A percentile compares a stretch with the other conserved stretches of the same genome.
Evolutionary conservation across 2,888 invertebrate genomes (phyloP).

Genomic region (Anthophora plumipes): DNA sequence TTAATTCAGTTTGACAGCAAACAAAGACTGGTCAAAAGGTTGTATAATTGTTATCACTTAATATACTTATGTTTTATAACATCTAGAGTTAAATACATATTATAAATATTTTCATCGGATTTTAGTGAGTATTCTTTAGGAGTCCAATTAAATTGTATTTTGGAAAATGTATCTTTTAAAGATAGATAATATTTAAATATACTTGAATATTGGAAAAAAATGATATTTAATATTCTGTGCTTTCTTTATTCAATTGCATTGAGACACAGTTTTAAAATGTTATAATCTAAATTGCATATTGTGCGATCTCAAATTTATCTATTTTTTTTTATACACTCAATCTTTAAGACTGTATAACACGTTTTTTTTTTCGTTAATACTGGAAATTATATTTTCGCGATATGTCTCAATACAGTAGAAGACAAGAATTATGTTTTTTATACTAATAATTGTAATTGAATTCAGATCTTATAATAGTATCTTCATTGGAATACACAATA

Average conservation of each 20-base stretch:
- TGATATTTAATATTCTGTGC: constrained; percentile 31
- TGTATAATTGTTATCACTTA: constrained; percentile 53
- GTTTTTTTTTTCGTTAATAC: constrained; percentile 12
- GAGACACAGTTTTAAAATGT: constrained; percentile 14
- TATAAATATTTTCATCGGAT: constrained; percentile 39
- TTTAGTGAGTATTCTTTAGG: constrained; percentile 29
- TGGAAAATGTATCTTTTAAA: constrained; percentile 47
- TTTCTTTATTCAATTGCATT: constrained; percentile 20
- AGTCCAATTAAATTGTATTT: constrained; percentile 19
- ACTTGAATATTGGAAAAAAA: constrained; percentile 25
- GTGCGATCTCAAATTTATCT: constrained; percentile 25
- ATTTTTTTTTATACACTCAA: constrained; percentile 23
- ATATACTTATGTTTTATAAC: constrained; percentile 37
- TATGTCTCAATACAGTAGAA: constrained; percentile 30
- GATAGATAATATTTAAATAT: constrained; percentile 29
- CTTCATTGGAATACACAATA: constrained; percentile 1
- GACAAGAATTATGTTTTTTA: constrained; percentile 16
- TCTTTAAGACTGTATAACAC: constrained; percentile 15
- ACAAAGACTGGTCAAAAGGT: constrained; percentile 56
- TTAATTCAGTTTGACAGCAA: constrained; percentile 59
- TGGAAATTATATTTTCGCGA: constrained; percentile 18
- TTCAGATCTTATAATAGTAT: constrained; percentile 28
- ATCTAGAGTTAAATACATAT: constrained; percentile 56
- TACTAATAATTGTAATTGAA: constrained; percentile 31
- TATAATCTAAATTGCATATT: constrained; percentile 22